These are phyloP conservation scores for Reticulitermes lucifugus DNA, from an alignment of 2,888 invertebrate genomes.

Conservation along the genomic window DNA sequence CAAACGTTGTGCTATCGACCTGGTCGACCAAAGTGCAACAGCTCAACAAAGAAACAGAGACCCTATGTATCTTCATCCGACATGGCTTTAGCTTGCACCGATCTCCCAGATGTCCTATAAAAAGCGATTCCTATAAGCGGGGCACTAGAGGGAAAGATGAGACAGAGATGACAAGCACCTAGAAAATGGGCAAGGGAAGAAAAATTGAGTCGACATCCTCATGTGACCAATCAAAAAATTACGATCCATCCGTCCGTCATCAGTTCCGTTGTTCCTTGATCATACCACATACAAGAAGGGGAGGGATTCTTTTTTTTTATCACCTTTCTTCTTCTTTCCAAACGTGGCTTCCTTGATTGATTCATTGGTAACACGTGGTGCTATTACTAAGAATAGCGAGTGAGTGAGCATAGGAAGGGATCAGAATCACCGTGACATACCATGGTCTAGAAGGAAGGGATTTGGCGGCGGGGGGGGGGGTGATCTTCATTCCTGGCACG, in stretches of 20 bases:
- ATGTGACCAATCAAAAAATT: constrained; percentile 51
- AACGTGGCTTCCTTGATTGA: constrained; percentile 41
- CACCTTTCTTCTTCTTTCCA: constrained; percentile 24
- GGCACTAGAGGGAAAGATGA: neutral
- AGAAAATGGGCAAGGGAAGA: neutral
- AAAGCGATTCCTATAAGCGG: neutral
- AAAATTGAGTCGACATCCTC: constrained; percentile 36
- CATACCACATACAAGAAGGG: neutral
- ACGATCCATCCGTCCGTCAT: constrained; percentile 49
- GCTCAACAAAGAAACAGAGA: neutral
- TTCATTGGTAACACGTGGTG: constrained; percentile 43
- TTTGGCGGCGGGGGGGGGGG: neutral
- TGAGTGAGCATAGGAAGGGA: constrained; percentile 12
- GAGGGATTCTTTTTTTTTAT: neutral
- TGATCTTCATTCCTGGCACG: neutral
- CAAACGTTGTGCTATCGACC: neutral
- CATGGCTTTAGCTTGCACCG: neutral
- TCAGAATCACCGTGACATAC: constrained; percentile 25
- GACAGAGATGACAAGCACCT: neutral
- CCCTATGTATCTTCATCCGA: neutral
- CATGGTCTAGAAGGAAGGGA: neutral
- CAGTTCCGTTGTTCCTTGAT: constrained; percentile 41
- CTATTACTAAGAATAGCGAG: constrained; percentile 38
- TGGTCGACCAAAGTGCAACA: neutral
- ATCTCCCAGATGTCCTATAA: constrained; percentile 3